Base-by-base conservation (phyloP, 2,888 invertebrate species). In the Drosophila acutilabella region DNA sequence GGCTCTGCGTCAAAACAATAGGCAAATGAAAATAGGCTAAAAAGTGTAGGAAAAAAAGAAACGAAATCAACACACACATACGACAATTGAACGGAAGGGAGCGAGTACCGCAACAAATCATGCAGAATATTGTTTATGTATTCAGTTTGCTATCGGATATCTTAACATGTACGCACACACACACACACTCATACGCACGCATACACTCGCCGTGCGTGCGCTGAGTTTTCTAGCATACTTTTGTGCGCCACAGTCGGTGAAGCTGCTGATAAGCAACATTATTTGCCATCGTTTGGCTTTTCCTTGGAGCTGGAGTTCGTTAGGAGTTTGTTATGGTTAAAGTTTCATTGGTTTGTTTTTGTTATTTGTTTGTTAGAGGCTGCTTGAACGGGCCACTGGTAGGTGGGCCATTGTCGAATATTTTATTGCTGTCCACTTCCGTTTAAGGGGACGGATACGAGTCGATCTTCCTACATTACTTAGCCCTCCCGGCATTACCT, bases 371-470 rank as follows among this genome's bases (percentile, higher is more conserved):
- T 30, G 30, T 30, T 30, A 30, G 8, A 8, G 30, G 42, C 18
- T 52, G 71, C 26, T 65, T 64, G 48, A 66, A 53, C 8, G 48
- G 44, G 36, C 10, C 7, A 23, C 4, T 11, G 36, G n/a, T 13
- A 8, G 36, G 36, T 11, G 10, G 14, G 47, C n/a, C 41, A 30
- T 45, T 64, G 62, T 40, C 61, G 40, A 65, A 74, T 79, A 75
- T 81, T 80, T 85, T 81, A 85, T 81, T 56, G 80, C 72, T 81
- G 82, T 79, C 86, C 83, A 82, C 83, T 81, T 66, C 62, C 61
- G 54, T 33, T 33, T 58, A 40, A 13, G 23, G 47, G n/a, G 23
- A 26, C 23, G 42, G 20, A 30, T 8, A 8, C 30, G 30, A 7
- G 7, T 30, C 30, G 44, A 13, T 2, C n/a, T 18, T 7, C 50